phyloP scores from a whole-genome alignment of 2,113 vertebrate species.

The Orcinus orca region DNA sequence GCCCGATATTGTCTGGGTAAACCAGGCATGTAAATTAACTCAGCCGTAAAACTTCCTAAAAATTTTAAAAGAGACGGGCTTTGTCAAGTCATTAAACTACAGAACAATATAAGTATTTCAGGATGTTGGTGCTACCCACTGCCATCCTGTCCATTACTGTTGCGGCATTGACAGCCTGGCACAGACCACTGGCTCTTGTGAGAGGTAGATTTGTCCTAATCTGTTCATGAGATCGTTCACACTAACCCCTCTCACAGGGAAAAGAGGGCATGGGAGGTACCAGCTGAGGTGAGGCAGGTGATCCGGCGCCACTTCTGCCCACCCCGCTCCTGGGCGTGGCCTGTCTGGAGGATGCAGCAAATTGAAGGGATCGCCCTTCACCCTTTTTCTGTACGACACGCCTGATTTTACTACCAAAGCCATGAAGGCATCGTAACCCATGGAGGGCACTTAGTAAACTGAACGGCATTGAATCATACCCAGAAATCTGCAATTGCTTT shows the following conservation, averaged over 20 bases:
- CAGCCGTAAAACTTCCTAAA: slow-evolving; percentile 60
- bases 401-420: neutral
- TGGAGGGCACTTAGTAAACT: neutral
- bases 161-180: neutral
- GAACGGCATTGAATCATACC: slow-evolving; percentile 13
- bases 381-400: neutral
- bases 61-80: neutral
- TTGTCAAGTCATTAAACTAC: slow-evolving; percentile 54
- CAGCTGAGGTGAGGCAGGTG: neutral
- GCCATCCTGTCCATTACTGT: neutral
- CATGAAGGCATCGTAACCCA: neutral
- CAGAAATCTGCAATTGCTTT: slow-evolving; percentile 42
- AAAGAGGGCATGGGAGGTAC: neutral
- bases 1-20: slow-evolving; percentile 36
- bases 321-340: neutral
- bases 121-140: slow-evolving; percentile 30
- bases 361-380: neutral
- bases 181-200: neutral
- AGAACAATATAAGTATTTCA: slow-evolving; percentile 52
- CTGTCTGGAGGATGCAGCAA: neutral
- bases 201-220: neutral
- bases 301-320: too few relatives aligned
- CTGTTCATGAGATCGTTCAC: neutral
- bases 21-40: slow-evolving; percentile 68
- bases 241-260: neutral